phyloP scores from a whole-genome alignment of 2,113 vertebrate species.

The Fulica atra region DNA sequence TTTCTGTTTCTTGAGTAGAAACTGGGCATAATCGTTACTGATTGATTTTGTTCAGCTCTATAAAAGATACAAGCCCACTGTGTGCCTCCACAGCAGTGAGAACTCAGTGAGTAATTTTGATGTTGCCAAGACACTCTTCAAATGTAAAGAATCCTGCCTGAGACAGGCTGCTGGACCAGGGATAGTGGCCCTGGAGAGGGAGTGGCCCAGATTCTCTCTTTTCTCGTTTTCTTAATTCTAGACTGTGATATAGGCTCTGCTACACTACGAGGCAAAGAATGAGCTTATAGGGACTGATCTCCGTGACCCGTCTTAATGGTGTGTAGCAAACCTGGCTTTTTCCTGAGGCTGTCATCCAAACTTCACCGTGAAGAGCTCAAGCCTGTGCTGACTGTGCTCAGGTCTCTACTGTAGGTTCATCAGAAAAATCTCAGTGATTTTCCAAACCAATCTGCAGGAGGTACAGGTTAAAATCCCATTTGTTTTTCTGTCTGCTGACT shows the following conservation, averaged over 20 bases:
- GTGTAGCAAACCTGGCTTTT: not conserved
- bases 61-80: not conserved
- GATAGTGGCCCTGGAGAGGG: not conserved
- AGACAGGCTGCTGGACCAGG: not conserved
- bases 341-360: not conserved
- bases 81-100: not conserved
- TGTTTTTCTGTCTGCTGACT: not conserved
- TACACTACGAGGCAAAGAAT: not conserved
- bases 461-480: not conserved
- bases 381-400: rapidly evolving
- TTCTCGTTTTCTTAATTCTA: not conserved
- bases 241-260: not conserved
- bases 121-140: not conserved
- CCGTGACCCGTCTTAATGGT: not conserved
- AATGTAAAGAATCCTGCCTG: not conserved
- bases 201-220: not conserved
- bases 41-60: not conserved
- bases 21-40: not conserved
- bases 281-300: not conserved
- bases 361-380: not conserved
- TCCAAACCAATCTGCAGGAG: not conserved
- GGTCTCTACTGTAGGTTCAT: not conserved
- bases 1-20: not conserved
- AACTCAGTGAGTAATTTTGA: not conserved
- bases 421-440: not conserved